A percentile compares a stretch with the other conserved stretches of the same genome.
Evolutionary conservation across 2,888 invertebrate genomes (phyloP).

Genomic region (Acanthosoma haemorrhoidale): DNA sequence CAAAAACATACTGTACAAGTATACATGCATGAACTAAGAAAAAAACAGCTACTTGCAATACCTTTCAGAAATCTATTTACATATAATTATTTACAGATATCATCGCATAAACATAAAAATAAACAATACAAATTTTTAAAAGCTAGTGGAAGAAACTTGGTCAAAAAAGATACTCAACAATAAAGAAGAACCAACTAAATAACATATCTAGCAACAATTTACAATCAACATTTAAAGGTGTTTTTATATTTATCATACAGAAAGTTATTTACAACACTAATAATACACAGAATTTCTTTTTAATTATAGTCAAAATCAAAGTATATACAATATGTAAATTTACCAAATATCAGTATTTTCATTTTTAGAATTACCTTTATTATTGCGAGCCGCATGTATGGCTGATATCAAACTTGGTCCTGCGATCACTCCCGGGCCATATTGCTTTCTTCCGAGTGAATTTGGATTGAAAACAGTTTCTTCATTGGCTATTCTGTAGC

Average conservation of each 20-base stretch:
- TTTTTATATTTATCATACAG: not conserved
- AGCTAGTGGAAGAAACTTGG: not conserved
- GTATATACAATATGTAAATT: not conserved
- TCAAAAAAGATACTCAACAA: not conserved
- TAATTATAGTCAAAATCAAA: not conserved
- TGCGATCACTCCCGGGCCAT: constrained; percentile 47
- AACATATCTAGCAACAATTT: not conserved
- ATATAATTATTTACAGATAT: constrained; percentile 8
- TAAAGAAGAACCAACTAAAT: not conserved
- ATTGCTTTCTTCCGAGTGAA: constrained; percentile 44
- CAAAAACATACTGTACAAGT: constrained; percentile 5
- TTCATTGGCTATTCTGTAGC: constrained; percentile 75
- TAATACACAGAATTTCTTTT: not conserved
- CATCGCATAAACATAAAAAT: not conserved
- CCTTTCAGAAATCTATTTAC: not conserved
- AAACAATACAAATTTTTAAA: not conserved
- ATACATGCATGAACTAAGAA: constrained; percentile 10
- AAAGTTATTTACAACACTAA: not conserved
- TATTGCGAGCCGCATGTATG: constrained; percentile 54
- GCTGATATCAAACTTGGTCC: constrained; percentile 40
- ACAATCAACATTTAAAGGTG: not conserved
- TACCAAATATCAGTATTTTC: constrained; percentile 74
- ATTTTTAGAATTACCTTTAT: constrained; percentile 59
- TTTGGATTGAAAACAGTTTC: constrained; percentile 48
- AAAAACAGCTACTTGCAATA: not conserved